Evolutionary conservation across 2,113 vertebrate species (phyloP).

Genomic region (Dipodomys merriami): DNA sequence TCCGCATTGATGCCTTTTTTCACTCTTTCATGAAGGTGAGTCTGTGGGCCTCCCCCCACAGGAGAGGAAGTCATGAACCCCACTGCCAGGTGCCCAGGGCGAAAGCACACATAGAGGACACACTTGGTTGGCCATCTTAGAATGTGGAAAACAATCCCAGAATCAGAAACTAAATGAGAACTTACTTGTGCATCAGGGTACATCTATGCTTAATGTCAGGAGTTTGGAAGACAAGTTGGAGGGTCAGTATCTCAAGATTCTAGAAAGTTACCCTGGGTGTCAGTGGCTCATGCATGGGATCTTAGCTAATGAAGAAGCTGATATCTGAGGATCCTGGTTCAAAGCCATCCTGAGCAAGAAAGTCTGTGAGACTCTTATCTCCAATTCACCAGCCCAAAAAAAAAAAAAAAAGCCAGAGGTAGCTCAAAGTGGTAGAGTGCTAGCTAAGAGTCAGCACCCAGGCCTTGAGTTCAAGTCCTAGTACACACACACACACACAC

Average conservation of each 20-base stretch:
- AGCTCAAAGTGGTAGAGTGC: no score
- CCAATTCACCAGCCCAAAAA: no score
- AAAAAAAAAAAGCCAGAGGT: no score
- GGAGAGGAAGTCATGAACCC: not conserved
- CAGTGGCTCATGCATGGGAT: no score
- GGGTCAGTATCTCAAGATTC: not conserved
- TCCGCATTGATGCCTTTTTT: slow-evolving; percentile 62
- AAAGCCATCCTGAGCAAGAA: no score
- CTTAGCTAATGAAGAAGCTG: no score
- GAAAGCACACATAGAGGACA: not conserved
- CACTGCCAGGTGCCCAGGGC: no score
- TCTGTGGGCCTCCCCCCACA: not conserved
- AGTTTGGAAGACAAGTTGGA: not conserved
- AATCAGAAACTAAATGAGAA: not conserved
- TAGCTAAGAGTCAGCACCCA: no score
- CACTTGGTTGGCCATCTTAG: not conserved
- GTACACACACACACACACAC: no score
- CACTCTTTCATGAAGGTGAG: slow-evolving; percentile 83
- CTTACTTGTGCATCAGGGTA: not conserved
- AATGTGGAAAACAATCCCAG: not conserved
- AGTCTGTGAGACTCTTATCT: no score
- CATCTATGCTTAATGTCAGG: not conserved
- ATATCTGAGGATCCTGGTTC: no score
- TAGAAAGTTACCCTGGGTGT: not conserved
- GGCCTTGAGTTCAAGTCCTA: no score